Evolutionary conservation across 2,797 vertebrate species (phyloP), one percentile per base, ranked within the genome.

Genomic region (Lateolabrax maculatus): DNA sequence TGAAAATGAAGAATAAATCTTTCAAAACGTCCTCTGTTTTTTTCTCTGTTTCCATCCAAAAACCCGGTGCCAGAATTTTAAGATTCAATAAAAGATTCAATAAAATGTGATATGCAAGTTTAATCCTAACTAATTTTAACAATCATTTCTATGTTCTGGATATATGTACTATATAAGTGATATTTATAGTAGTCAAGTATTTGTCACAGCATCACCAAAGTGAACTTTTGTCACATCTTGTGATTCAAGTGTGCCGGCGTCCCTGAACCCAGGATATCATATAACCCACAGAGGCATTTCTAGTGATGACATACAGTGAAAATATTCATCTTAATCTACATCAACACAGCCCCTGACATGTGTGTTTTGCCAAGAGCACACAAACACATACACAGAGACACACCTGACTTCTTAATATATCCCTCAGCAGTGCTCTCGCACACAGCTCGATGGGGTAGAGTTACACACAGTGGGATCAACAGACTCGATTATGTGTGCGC

Each of bases 361-460:
- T 61, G 49, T 73, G 73, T 62, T 80, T 83, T 49, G 65, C 60
- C 68, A 74, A 68, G 69, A 66, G 55, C 57, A 63, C 57, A 68
- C 41, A 75, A 19, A 44, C 36, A 70, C 29, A 61, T 0, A 8
- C 34, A 56, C 18, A 46, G 16, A 69, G 6, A 75, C 64, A 62
- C 72, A 89, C 74, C 69, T 84, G 60, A 73, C 41, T 57, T 81
- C 78, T 87, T 71, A 63, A 83, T 80, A 82, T 79, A 75, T 81
- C 78, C 36, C 31, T 62, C 49, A 52, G 71, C 67, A 27, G 67
- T 9, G 46, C 67, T 55, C 62, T 29, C 39, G 53, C 56, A 74
- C 55, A 70, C 81, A 86, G 79, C 80, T 84, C 83, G 75, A 85
- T 39, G 67, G 77, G 15, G 52, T 83, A 48, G 60, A 81, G 77